Conservation (phyloP, 1,140 invertebrate species). For the Drosophila mojavensis region DNA sequence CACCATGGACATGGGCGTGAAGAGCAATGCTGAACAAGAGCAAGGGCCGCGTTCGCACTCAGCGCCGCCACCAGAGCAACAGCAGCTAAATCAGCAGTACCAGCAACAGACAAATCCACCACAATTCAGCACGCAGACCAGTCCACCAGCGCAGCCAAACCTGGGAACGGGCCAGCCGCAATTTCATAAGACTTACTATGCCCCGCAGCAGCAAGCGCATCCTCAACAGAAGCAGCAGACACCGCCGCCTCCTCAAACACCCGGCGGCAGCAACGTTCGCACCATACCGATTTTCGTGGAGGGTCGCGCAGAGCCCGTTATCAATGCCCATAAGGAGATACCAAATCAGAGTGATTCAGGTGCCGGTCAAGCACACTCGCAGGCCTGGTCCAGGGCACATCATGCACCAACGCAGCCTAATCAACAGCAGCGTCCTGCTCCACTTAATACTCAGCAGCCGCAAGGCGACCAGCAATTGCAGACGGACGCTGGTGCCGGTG, state of each 20-base stretch:
- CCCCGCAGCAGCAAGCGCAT: constrained; percentile 74
- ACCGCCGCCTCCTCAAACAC: constrained; percentile 69
- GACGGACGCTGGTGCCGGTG: constrained; percentile 41
- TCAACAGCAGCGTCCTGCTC: constrained; percentile 61
- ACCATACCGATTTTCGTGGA: constrained; percentile 95
- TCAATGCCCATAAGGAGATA: constrained; percentile 86
- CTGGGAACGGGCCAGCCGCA: constrained; percentile 32
- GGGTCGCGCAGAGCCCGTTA: constrained; percentile 90
- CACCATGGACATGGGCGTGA: constrained; percentile 90
- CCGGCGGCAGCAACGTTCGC: constrained; percentile 85
- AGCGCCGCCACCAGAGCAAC: constrained; percentile 77
- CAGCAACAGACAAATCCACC: constrained; percentile 74
- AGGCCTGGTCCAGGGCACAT: constrained; percentile 54
- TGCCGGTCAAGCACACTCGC: constrained; percentile 81
- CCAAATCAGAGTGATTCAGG: constrained; percentile 74
- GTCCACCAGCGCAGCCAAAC: constrained; percentile 55
- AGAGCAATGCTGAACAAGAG: constrained; percentile 86
- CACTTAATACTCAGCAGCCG: constrained; percentile 68
- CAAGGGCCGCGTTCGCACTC: constrained; percentile 86
- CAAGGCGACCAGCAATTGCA: constrained; percentile 47
- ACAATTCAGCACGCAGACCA: constrained; percentile 76
- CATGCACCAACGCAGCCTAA: constrained; percentile 79
- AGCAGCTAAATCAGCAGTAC: constrained; percentile 84
- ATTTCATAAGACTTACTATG: constrained; percentile 67
- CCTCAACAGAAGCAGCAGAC: constrained; percentile 79